phyloP scores from a whole-genome alignment of 2,888 invertebrate species.

The Podabrus alpinus region DNA sequence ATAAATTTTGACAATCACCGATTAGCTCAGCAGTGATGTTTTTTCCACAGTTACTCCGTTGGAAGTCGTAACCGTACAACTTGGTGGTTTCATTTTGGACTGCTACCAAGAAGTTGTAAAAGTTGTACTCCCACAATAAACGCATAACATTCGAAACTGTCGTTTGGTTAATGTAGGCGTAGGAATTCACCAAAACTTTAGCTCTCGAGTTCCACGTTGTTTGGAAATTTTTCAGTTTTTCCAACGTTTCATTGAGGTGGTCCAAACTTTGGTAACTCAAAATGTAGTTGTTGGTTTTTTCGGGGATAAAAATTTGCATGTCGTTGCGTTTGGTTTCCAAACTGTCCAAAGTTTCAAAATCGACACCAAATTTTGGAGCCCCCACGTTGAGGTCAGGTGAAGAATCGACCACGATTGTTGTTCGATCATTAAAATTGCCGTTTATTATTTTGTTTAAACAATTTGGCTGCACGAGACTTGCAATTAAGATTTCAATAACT shows the following conservation, averaged over 20 bases:
- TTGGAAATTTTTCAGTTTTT: neutral
- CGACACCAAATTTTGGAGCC: constrained; percentile 1
- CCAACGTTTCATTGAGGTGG: constrained; percentile 2
- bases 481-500: neutral
- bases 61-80: constrained; percentile 10
- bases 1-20: neutral
- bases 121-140: constrained; percentile 4
- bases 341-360: neutral
- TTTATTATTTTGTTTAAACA: neutral
- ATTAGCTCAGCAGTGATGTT: neutral
- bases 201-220: constrained; percentile 15
- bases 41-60: constrained; percentile 5
- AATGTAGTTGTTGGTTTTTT: constrained; percentile 8
- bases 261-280: neutral
- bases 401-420: constrained; percentile 3
- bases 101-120: constrained; percentile 1
- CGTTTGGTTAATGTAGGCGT: neutral
- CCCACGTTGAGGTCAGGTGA: neutral
- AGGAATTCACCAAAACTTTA: neutral
- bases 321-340: neutral
- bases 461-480: neutral
- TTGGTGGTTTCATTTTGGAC: neutral
- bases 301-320: neutral
- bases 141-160: neutral
- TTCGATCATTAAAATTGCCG: constrained; percentile 1